Evolutionary conservation across 2,888 invertebrate species (phyloP).

Genomic region (Synanthedon tipuliformis): DNA sequence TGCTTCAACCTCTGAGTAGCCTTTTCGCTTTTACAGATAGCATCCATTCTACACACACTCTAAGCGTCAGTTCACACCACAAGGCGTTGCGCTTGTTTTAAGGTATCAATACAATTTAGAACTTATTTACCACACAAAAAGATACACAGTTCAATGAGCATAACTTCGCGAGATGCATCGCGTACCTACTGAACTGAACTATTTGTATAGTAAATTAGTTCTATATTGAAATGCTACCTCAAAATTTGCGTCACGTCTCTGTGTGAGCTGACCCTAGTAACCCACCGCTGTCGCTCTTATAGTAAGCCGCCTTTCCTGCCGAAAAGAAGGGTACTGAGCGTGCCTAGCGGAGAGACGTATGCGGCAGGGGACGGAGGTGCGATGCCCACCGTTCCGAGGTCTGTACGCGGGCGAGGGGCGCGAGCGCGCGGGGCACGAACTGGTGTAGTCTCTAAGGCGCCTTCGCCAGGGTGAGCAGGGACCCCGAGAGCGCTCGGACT

Average conservation of each 20-base stretch:
- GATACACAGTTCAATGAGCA: not conserved
- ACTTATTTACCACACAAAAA: no score
- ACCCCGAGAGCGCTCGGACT: conserved; percentile 53
- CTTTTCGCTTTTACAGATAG: no score
- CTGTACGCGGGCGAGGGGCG: conserved; percentile 48
- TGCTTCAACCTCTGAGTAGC: no score
- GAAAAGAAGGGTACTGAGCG: conserved; percentile 82
- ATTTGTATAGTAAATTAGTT: no score
- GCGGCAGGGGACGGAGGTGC: conserved; percentile 19
- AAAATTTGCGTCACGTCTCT: conserved; percentile 3
- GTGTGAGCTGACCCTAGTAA: not conserved
- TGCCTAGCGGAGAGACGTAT: conserved; percentile 72
- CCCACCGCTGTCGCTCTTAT: conserved; percentile 15
- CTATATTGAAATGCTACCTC: not conserved
- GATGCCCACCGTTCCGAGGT: conserved; percentile 52
- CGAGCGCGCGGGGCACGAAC: conserved; percentile 41
- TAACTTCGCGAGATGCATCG: conserved; percentile 1
- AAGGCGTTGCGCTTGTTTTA: no score
- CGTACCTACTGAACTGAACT: not conserved
- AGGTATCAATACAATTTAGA: no score
- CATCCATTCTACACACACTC: no score
- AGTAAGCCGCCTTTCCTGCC: conserved; percentile 88
- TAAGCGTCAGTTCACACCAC: no score
- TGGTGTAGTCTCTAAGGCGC: conserved; percentile 55
- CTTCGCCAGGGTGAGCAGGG: conserved; percentile 72